Base-by-base conservation (phyloP, 2,888 invertebrate species). In the Coenonympha glycerion region DNA sequence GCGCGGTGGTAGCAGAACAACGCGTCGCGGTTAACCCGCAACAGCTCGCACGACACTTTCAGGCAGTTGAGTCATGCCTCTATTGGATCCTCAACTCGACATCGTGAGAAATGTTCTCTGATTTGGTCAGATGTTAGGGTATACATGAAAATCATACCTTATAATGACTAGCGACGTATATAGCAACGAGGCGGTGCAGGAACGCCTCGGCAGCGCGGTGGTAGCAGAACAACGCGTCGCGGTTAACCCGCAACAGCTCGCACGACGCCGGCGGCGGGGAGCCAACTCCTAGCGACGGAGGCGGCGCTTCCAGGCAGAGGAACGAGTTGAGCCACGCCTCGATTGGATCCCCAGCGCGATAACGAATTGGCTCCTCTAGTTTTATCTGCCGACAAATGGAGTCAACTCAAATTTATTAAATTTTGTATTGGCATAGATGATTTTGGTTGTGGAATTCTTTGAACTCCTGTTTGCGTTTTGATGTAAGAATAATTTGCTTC, bases 81-180 rank as follows among this genome's bases (percentile, higher is more conserved):
- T n/a, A n/a, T n/a, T n/a, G n/a, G n/a, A n/a, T n/a, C n/a, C n/a
- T n/a, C n/a, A n/a, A n/a, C n/a, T n/a, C n/a, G n/a, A n/a, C n/a
- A n/a, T n/a, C n/a, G n/a, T n/a, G n/a, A n/a, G n/a, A n/a, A n/a
- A n/a, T n/a, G n/a, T n/a, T n/a, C n/a, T n/a, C n/a, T n/a, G n/a
- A n/a, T n/a, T n/a, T n/a, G n/a, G n/a, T n/a, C n/a, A n/a, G n/a
- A n/a, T n/a, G n/a, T n/a, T n/a, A n/a, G n/a, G n/a, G n/a, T n/a
- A n/a, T n/a, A n/a, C n/a, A n/a, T n/a, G n/a, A 13, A 11, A 28
- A 1, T 8, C 60, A 66, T 68, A 91, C 94, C 90, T 99, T 99
- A 76, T 99, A 99, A 87, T 99, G 99, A 4, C 99, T 98, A 0
- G 99, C 92, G 0, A 99, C 99, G 73, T 97, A 98, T 34, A 99